Conservation (phyloP, 2,888 invertebrate species). For the Malacosoma neustria region DNA sequence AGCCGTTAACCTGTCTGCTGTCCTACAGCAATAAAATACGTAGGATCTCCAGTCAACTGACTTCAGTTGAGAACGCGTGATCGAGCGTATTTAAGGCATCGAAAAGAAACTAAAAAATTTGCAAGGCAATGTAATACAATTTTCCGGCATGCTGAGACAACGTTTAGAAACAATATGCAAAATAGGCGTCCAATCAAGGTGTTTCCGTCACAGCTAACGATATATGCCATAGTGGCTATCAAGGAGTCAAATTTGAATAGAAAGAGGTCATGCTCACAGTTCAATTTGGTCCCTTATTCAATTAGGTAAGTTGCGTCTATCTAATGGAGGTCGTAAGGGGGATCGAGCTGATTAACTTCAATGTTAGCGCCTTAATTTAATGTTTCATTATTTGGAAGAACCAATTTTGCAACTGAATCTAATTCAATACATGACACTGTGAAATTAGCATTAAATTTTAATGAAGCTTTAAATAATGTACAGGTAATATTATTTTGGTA, state of each 20-base stretch:
- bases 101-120: no score
- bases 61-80: no score
- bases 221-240: conserved; percentile 8
- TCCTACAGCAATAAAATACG: no score
- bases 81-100: no score
- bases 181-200: conserved; percentile 5
- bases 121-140: no score
- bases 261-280: conserved; percentile 62
- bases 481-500: no score
- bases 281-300: conserved; percentile 70
- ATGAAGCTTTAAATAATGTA: no score
- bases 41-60: no score
- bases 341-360: conserved; percentile 63
- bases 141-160: no score
- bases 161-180: conserved; percentile 6
- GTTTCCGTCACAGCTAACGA: neutral
- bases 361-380: conserved; percentile 50
- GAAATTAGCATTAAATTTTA: neutral
- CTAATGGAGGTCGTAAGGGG: conserved; percentile 62
- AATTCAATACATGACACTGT: neutral
- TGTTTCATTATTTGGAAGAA: conserved; percentile 29
- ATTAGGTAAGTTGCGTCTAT: conserved; percentile 62
- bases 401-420: conserved; percentile 23
- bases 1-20: no score
- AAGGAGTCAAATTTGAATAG: conserved; percentile 63